Conservation (phyloP, 2,797 vertebrate genomes). For the Aquila chrysaetos region DNA sequence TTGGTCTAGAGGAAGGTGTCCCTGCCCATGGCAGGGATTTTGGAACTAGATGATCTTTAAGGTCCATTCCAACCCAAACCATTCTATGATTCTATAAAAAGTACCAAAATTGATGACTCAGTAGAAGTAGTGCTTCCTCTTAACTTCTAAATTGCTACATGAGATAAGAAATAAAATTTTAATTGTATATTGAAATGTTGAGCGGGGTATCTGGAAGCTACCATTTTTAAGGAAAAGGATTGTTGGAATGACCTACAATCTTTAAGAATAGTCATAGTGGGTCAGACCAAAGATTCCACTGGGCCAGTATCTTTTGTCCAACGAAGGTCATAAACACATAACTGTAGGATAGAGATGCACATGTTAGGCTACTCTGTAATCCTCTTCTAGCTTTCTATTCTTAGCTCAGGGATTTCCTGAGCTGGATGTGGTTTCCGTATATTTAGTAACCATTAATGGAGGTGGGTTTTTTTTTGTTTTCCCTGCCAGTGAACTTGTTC, state of each 20-base stretch:
- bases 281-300: neutral
- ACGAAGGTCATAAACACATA: neutral
- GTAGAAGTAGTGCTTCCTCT: neutral
- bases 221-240: neutral
- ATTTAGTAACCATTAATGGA: constrained; percentile 64
- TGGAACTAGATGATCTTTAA: too few relatives aligned
- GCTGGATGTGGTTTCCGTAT: constrained; percentile 62
- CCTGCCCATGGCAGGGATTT: too few relatives aligned
- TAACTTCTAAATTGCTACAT: neutral
- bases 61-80: too few relatives aligned
- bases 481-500: neutral
- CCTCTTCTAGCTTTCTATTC: constrained; percentile 55
- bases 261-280: neutral
- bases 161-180: neutral
- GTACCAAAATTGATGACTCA: neutral
- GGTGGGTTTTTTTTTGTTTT: neutral
- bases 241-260: neutral
- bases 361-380: constrained; percentile 4
- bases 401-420: constrained; percentile 68
- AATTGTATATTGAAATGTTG: neutral
- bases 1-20: too few relatives aligned
- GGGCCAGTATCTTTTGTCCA: neutral
- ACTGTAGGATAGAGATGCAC: neutral
- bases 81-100: neutral
- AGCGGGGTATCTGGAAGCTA: neutral